Conservation (phyloP, 1,140 invertebrate species). For the Whitmania pigra region DNA sequence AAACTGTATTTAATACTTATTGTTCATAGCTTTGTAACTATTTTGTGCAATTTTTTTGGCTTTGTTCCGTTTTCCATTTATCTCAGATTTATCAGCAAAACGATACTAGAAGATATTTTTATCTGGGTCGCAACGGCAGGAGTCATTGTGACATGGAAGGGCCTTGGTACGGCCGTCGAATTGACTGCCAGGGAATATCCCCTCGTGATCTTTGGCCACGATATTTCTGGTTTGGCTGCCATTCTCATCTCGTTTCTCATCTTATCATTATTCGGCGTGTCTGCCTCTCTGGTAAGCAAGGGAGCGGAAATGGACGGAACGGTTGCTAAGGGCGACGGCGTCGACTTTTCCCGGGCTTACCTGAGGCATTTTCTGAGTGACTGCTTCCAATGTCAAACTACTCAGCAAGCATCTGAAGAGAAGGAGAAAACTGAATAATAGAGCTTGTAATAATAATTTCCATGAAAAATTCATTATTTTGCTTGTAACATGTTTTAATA, state of each 20-base stretch:
- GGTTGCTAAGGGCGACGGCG: constrained; percentile 7
- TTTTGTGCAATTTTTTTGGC: too few relatives aligned
- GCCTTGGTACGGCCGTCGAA: constrained; percentile 17
- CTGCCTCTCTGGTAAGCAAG: constrained; percentile 18
- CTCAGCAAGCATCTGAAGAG: background rate
- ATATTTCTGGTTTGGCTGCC: constrained; percentile 12
- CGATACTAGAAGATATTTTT: constrained; percentile 19
- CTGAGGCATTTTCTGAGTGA: constrained; percentile 20
- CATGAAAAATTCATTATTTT: too few relatives aligned
- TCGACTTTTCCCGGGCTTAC: constrained; percentile 13
- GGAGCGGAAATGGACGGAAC: constrained; percentile 19
- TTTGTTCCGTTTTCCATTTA: too few relatives aligned
- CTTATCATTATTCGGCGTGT: constrained; percentile 15
- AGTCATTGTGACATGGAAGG: constrained; percentile 19
- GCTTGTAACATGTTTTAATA: too few relatives aligned
- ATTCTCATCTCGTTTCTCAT: constrained; percentile 18
- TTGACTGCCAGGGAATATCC: constrained; percentile 15
- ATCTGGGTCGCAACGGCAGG: constrained; percentile 19
- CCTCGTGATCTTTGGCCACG: background rate
- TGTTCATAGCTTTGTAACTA: too few relatives aligned
- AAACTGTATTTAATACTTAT: background rate
- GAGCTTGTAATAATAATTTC: too few relatives aligned
- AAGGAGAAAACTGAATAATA: too few relatives aligned
- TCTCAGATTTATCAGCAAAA: background rate
- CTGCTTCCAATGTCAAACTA: constrained; percentile 10